These are phyloP conservation scores for Caenorhabditis sp. DNA, from an alignment of 2,888 invertebrate species.

Conservation along the genomic window DNA sequence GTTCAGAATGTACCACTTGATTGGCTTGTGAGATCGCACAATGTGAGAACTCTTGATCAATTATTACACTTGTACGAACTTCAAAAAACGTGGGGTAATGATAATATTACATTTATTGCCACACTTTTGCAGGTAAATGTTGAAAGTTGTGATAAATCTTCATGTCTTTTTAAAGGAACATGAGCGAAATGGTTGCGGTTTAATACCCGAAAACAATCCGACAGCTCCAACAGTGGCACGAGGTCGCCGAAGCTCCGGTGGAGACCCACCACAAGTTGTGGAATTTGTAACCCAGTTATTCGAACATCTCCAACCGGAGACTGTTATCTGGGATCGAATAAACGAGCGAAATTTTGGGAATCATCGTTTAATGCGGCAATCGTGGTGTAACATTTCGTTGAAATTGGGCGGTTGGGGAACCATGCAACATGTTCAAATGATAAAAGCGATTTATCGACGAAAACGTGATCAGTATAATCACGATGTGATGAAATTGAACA, in stretches of 20 bases:
- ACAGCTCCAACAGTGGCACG: not conserved
- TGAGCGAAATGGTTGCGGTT: not conserved
- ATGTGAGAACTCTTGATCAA: conserved; percentile 10
- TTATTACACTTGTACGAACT: conserved; percentile 15
- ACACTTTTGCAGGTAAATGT: conserved; percentile 17
- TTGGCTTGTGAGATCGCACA: conserved; percentile 28
- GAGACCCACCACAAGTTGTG: conserved; percentile 6
- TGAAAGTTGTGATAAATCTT: not conserved
- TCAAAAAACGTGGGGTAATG: conserved; percentile 23
- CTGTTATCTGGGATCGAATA: conserved; percentile 24
- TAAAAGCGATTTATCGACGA: conserved; percentile 25
- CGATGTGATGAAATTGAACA: conserved; percentile 12
- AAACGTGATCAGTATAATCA: conserved; percentile 28
- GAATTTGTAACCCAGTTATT: conserved; percentile 12
- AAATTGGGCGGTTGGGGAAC: conserved; percentile 37
- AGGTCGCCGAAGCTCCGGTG: not conserved
- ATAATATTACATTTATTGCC: conserved; percentile 13
- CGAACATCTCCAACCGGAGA: conserved; percentile 16
- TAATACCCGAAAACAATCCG: conserved; percentile 9
- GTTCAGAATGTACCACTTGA: conserved; percentile 28
- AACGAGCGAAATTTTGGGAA: conserved; percentile 10
- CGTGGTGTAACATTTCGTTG: conserved; percentile 35
- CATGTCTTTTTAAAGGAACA: conserved; percentile 1
- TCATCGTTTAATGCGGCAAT: conserved; percentile 32
- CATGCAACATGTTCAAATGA: conserved; percentile 29